A percentile compares a stretch with the other conserved stretches of the same genome.
These are phyloP conservation scores for Forficula auricularia DNA, from an alignment of 1,140 invertebrate species.

Conservation along the genomic window DNA sequence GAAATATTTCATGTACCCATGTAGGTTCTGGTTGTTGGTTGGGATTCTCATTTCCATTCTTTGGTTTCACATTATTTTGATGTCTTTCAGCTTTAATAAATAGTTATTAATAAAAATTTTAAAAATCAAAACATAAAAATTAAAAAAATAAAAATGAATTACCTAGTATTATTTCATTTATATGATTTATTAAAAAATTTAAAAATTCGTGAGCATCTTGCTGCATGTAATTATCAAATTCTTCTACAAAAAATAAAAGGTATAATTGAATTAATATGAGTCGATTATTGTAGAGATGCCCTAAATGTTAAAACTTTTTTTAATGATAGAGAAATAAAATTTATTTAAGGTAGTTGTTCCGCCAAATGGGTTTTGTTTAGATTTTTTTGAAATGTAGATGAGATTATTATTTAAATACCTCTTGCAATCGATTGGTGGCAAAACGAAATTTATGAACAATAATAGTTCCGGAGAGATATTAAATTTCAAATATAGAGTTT, in stretches of 20 bases:
- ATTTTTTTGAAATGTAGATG: too few relatives aligned
- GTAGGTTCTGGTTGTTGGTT: constrained; percentile 64
- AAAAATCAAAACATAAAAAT: constrained; percentile 10
- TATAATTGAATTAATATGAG: not conserved
- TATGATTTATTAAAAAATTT: constrained; percentile 95
- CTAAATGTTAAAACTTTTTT: too few relatives aligned
- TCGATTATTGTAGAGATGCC: too few relatives aligned
- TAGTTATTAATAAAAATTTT: constrained; percentile 9
- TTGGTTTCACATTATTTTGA: constrained; percentile 37
- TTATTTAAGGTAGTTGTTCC: too few relatives aligned
- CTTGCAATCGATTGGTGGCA: too few relatives aligned
- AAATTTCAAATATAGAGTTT: too few relatives aligned
- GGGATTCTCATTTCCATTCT: constrained; percentile 26
- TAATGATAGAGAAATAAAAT: too few relatives aligned
- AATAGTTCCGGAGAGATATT: too few relatives aligned
- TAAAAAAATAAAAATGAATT: constrained; percentile 22
- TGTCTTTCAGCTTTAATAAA: constrained; percentile 54
- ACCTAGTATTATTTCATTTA: constrained; percentile 84
- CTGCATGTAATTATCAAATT: constrained; percentile 99
- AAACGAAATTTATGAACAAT: too few relatives aligned
- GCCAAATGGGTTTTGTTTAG: too few relatives aligned
- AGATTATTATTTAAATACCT: too few relatives aligned
- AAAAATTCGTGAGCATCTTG: constrained; percentile 99
- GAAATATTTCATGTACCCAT: constrained; percentile 99
- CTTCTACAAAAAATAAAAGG: constrained; percentile 48